Conservation (phyloP, 2,888 invertebrate species). For the Ophonus ardosiacus region DNA sequence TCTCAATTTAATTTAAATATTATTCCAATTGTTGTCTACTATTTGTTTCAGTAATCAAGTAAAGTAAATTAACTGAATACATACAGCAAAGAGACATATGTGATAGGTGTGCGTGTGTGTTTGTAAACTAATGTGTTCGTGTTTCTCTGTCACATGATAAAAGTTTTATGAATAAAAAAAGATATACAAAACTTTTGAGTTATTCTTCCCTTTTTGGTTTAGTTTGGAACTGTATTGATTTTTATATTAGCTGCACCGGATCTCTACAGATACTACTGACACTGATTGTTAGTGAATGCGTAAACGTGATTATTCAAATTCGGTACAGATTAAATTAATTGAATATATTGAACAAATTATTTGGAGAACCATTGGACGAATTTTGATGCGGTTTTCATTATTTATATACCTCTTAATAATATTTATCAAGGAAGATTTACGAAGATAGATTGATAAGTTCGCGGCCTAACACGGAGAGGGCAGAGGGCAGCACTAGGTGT, state of each 20-base stretch:
- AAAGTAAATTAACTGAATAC: background rate
- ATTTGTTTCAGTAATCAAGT: background rate
- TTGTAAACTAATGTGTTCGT: background rate
- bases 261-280: background rate
- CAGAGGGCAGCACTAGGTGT: no score
- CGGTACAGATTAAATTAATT: no score
- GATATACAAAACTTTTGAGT: background rate
- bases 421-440: no score
- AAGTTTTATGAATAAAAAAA: constrained; percentile 6
- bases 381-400: no score
- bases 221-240: background rate
- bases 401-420: no score
- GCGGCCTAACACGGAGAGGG: no score
- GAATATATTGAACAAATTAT: no score
- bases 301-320: background rate
- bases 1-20: background rate
- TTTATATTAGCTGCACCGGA: background rate
- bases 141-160: constrained; percentile 9
- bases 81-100: background rate
- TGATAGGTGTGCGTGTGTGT: background rate
- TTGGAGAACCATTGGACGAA: no score
- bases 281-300: background rate
- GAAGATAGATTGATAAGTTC: no score
- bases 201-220: background rate
- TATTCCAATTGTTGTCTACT: background rate